Evolutionary conservation across 1,140 invertebrate genomes (phyloP).

Genomic region (Drosophila varians): DNA sequence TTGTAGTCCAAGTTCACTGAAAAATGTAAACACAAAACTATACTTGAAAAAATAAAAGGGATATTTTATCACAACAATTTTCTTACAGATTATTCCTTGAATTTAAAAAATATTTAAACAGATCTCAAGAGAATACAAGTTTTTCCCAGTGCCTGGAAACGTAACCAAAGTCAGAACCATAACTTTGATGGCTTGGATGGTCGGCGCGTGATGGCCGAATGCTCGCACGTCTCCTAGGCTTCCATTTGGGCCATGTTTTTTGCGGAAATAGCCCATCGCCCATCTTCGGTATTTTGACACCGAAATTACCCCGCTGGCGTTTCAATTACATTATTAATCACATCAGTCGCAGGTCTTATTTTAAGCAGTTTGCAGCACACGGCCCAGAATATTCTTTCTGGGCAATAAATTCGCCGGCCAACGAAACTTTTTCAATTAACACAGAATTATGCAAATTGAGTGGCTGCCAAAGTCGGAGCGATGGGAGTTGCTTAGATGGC

Average conservation of each 20-base stretch:
- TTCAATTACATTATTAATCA: slow-evolving; percentile 72
- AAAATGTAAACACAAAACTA: background rate
- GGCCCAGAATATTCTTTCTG: slow-evolving; percentile 17
- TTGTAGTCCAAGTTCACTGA: background rate
- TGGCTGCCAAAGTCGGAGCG: slow-evolving; percentile 46
- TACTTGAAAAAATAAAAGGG: background rate
- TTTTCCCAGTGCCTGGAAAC: slow-evolving; percentile 10
- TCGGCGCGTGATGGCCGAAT: slow-evolving; percentile 39
- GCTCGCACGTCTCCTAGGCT: slow-evolving; percentile 28
- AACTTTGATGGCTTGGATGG: slow-evolving; percentile 33
- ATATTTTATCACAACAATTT: background rate
- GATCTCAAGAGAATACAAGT: no score
- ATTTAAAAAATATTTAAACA: background rate
- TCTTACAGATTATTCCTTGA: background rate
- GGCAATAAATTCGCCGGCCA: slow-evolving; percentile 58
- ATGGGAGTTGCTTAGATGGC: slow-evolving; percentile 47
- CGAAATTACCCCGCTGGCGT: slow-evolving; percentile 9
- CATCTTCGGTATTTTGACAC: slow-evolving; percentile 10
- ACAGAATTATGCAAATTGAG: slow-evolving; percentile 77
- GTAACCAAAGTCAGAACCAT: slow-evolving; percentile 37
- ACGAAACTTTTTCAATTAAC: slow-evolving; percentile 75
- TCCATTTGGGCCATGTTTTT: slow-evolving; percentile 20
- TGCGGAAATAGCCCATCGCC: slow-evolving; percentile 12
- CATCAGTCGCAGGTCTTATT: slow-evolving; percentile 59
- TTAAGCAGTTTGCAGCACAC: slow-evolving; percentile 56